Conservation (phyloP, 1,140 invertebrate species). For the Druon quercuslanigerum region DNA sequence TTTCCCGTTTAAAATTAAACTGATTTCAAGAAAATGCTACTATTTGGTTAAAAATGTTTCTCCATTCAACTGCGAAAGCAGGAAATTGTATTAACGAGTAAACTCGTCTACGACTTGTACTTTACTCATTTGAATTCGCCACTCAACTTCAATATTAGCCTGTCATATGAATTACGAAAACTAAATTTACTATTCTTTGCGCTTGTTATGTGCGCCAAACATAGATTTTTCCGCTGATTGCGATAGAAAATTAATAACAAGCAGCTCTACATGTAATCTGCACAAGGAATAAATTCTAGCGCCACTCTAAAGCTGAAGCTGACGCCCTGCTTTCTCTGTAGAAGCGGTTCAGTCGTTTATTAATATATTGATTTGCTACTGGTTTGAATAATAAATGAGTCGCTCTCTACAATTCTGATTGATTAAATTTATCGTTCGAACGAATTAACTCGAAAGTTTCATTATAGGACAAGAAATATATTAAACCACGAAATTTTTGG, state of each 20-base stretch:
- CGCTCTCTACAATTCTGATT: too few species aligned
- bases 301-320: background rate
- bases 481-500: too few species aligned
- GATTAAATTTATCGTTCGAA: too few species aligned
- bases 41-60: too few species aligned
- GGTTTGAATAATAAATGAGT: background rate
- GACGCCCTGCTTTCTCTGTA: background rate
- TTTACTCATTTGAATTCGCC: background rate
- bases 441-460: too few species aligned
- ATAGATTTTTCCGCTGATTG: constrained; percentile 1
- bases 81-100: constrained; percentile 16
- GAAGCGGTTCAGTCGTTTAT: constrained; percentile 4
- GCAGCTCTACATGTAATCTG: background rate
- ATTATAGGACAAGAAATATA: too few species aligned
- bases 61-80: background rate
- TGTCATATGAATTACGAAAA: constrained; percentile 18
- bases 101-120: background rate
- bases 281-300: constrained; percentile 10
- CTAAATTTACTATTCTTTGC: constrained; percentile 14
- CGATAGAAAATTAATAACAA: constrained; percentile 19
- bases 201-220: background rate
- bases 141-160: background rate
- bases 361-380: constrained; percentile 21
- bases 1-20: too few species aligned
- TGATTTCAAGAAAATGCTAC: too few species aligned